phyloP scores from a whole-genome alignment of 92 coral and sea anemone species.

The Parazoanthus atlanticus region DNA sequence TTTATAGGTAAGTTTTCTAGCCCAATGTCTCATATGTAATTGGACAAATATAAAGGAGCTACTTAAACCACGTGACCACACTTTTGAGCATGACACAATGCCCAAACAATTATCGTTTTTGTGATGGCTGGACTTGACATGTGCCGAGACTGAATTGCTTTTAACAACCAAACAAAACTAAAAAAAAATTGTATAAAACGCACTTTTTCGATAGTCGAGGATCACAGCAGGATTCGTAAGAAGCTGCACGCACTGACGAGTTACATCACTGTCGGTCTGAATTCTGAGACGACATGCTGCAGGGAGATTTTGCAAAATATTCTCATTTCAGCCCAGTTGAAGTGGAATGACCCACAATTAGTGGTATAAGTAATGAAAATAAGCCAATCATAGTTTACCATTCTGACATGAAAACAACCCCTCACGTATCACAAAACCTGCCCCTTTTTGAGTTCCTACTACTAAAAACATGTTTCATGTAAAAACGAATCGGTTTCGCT shows the following conservation, averaged over 20 bases:
- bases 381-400: not conserved
- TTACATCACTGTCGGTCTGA: not conserved
- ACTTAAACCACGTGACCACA: conserved; percentile 12
- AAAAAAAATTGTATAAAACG: not conserved
- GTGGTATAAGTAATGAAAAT: not conserved
- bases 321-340: not conserved
- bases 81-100: not conserved
- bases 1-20: conserved; percentile 7
- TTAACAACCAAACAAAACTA: not conserved
- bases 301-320: not conserved
- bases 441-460: not conserved
- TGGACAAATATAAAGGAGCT: conserved; percentile 6
- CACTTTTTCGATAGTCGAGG: no score
- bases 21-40: not conserved
- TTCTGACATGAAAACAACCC: not conserved
- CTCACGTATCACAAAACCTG: not conserved
- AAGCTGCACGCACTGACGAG: no score
- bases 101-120: not conserved
- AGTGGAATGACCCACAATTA: not conserved
- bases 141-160: not conserved
- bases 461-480: no score
- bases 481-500: no score
- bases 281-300: not conserved
- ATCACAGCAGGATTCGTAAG: not conserved
- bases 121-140: not conserved